These are phyloP conservation scores for Pygoscelis adeliae DNA, from an alignment of 2,113 vertebrate genomes.

Conservation along the genomic window DNA sequence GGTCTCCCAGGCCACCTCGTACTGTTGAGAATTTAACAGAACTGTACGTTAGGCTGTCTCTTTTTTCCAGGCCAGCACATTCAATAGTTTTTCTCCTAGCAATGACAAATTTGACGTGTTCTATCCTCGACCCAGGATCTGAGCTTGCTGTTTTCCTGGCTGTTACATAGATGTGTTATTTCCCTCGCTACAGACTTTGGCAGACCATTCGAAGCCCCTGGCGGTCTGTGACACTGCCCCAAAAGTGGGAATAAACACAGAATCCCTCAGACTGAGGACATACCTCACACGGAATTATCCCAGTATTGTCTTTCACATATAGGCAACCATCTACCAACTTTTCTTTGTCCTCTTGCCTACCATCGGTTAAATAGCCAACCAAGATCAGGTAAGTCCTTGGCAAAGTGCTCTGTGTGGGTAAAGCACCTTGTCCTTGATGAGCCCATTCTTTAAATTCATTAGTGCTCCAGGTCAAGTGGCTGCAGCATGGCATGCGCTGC, in stretches of 20 bases:
- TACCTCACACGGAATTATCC: constrained; percentile 80
- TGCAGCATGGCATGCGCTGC: constrained; percentile 79
- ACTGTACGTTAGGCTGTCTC: background rate
- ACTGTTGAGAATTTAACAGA: background rate
- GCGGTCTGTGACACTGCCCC: background rate
- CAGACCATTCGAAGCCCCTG: background rate
- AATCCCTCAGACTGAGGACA: background rate
- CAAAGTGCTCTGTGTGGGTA: constrained; percentile 45
- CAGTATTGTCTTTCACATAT: constrained; percentile 75
- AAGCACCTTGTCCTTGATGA: constrained; percentile 52
- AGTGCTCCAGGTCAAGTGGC: constrained; percentile 82
- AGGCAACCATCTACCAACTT: constrained; percentile 64
- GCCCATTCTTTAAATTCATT: constrained; percentile 76
- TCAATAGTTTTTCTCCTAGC: background rate
- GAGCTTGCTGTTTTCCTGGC: background rate
- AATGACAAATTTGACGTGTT: background rate
- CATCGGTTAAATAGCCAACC: constrained; percentile 78
- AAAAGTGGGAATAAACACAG: background rate
- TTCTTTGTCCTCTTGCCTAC: constrained; percentile 22
- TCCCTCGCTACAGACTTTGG: background rate
- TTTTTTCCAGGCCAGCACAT: background rate
- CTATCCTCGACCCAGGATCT: background rate
- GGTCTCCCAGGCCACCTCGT: background rate
- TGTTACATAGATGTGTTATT: background rate
- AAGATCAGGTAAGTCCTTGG: constrained; percentile 80